These are phyloP conservation scores for Cyphomyrus discorhynchus DNA, from an alignment of 2,113 vertebrate genomes.

Conservation along the genomic window DNA sequence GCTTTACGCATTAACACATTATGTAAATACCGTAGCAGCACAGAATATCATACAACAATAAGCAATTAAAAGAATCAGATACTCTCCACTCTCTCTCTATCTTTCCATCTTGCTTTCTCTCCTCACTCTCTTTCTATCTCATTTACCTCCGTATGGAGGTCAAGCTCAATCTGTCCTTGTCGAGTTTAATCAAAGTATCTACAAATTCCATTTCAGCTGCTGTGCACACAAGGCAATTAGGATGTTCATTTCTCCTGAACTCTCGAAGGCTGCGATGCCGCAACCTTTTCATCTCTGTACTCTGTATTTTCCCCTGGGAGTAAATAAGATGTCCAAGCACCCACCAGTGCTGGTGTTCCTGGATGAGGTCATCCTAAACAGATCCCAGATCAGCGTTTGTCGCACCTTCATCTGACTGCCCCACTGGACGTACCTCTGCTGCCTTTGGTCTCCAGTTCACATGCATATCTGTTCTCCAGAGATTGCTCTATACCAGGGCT, in stretches of 20 bases:
- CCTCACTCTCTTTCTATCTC: constrained; percentile 6
- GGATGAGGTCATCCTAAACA: background rate
- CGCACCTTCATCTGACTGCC: background rate
- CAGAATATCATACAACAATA: background rate
- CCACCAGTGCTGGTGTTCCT: background rate
- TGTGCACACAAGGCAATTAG: constrained; percentile 49
- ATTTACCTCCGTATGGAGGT: constrained; percentile 37
- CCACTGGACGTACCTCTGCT: background rate
- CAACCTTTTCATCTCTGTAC: background rate
- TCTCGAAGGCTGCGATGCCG: background rate
- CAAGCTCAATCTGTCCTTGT: constrained; percentile 62
- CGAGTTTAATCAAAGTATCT: constrained; percentile 59
- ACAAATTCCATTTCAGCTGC: constrained; percentile 55
- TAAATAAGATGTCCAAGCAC: background rate
- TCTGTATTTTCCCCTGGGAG: background rate
- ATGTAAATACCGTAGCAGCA: background rate
- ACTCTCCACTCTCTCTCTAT: background rate
- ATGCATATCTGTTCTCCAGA: background rate
- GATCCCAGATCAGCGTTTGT: background rate
- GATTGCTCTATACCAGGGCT: background rate
- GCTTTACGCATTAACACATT: background rate
- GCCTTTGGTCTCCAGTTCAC: background rate
- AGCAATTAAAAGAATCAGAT: constrained; percentile 5
- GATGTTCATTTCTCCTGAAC: constrained; percentile 19
- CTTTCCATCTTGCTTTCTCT: constrained; percentile 8